Evolutionary conservation across 2,888 invertebrate genomes (phyloP).

Genomic region (Torymus tubicola): DNA sequence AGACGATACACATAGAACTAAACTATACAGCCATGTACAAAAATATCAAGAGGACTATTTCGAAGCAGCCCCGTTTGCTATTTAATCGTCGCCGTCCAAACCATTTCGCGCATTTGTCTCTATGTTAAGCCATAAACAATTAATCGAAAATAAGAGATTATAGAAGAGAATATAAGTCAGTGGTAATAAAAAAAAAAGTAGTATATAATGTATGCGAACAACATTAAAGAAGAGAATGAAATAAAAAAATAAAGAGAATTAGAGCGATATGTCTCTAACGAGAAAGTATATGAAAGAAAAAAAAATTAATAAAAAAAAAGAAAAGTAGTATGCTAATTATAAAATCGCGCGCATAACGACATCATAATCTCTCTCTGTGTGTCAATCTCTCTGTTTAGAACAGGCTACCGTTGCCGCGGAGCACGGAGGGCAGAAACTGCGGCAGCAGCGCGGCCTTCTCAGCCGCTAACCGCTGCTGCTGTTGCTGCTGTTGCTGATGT

Average conservation of each 20-base stretch:
- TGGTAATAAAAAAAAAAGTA: background rate
- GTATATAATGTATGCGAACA: background rate
- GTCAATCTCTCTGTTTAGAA: constrained; percentile 11
- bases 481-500: constrained; percentile 61
- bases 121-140: no score
- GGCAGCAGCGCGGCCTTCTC: constrained; percentile 70
- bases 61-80: no score
- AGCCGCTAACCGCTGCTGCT: constrained; percentile 58
- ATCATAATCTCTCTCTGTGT: constrained; percentile 32
- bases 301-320: background rate
- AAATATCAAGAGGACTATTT: no score
- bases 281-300: background rate
- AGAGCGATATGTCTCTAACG: background rate
- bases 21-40: no score
- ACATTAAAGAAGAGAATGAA: background rate
- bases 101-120: no score
- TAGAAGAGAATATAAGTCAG: background rate
- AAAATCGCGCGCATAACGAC: background rate
- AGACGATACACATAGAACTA: no score
- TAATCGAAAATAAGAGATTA: constrained; percentile 11
- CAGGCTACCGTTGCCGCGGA: constrained; percentile 74
- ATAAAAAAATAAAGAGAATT: no score
- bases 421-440: constrained; percentile 72
- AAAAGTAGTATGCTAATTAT: background rate
- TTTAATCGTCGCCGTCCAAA: no score